phyloP scores from a whole-genome alignment of 1,140 invertebrate genomes.

The Episyrphus balteatus region DNA sequence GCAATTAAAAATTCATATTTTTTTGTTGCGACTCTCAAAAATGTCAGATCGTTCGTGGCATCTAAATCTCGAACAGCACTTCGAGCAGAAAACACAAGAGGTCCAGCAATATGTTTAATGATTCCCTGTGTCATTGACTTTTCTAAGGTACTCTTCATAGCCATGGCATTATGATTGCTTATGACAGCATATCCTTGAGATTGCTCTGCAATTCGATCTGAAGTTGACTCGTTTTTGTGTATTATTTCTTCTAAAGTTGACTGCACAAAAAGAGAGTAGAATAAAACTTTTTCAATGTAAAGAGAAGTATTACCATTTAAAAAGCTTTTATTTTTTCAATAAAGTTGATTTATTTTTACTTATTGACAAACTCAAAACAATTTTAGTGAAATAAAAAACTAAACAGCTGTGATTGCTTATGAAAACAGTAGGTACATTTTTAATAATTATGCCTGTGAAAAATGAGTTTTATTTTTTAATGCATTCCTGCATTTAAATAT shows the following conservation, averaged over 20 bases:
- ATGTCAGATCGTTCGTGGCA: constrained; percentile 18
- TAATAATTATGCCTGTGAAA: no score
- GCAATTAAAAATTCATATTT: constrained; percentile 30
- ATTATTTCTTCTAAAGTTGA: constrained; percentile 18
- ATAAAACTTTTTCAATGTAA: no score
- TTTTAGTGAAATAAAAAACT: no score
- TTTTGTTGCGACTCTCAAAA: constrained; percentile 21
- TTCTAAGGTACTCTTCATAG: constrained; percentile 23
- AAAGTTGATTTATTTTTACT: no score
- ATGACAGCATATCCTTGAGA: constrained; percentile 21
- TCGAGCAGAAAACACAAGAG: constrained; percentile 14
- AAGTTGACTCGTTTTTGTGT: constrained; percentile 7
- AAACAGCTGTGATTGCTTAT: no score
- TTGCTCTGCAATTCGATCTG: constrained; percentile 26
- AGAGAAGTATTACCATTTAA: no score
- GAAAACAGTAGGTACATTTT: no score
- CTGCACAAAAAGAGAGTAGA: no score
- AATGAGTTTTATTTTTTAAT: no score
- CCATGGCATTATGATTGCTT: constrained; percentile 17
- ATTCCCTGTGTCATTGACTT: constrained; percentile 27
- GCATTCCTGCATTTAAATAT: no score
- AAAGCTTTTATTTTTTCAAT: no score
- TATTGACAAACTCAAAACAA: no score
- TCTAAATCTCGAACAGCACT: constrained; percentile 27
- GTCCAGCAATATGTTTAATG: constrained; percentile 19